Conservation (phyloP, 2,888 invertebrate species). For the Yponomeuta plumbellus region DNA sequence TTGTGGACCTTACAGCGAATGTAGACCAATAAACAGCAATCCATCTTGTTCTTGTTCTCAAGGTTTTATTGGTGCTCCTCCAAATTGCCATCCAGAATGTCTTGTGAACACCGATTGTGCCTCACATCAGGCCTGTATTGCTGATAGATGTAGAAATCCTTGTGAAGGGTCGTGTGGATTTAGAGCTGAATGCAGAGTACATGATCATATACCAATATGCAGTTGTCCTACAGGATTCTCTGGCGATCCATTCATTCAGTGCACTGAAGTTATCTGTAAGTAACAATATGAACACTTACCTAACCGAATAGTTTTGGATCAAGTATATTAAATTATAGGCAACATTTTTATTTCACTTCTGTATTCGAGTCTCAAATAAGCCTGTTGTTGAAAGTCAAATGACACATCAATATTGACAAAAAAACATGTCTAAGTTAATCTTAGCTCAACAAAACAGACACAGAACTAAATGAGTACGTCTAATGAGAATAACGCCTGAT, state of each 20-base stretch:
- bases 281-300: conserved; percentile 12
- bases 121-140: conserved; percentile 86
- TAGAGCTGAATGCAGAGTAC: conserved; percentile 85
- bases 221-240: conserved; percentile 83
- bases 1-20: conserved; percentile 89
- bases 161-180: conserved; percentile 88
- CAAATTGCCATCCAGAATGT: conserved; percentile 90
- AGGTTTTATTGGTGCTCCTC: conserved; percentile 84
- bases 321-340: not conserved
- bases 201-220: conserved; percentile 89
- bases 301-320: not conserved
- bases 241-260: conserved; percentile 88
- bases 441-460: too few species aligned
- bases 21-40: conserved; percentile 81
- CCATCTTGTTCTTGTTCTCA: conserved; percentile 88
- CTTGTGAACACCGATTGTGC: conserved; percentile 88
- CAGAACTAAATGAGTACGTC: too few species aligned
- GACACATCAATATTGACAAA: conserved; percentile 23
- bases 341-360: not conserved
- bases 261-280: conserved; percentile 74
- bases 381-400: not conserved
- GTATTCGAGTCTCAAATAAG: not conserved
- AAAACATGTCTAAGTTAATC: not conserved
- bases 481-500: too few species aligned
- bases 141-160: conserved; percentile 88